A percentile compares a stretch with the other conserved stretches of the same genome.
These are phyloP conservation scores for Plotosus lineatus DNA, from an alignment of 2,113 vertebrate species.

Conservation along the genomic window DNA sequence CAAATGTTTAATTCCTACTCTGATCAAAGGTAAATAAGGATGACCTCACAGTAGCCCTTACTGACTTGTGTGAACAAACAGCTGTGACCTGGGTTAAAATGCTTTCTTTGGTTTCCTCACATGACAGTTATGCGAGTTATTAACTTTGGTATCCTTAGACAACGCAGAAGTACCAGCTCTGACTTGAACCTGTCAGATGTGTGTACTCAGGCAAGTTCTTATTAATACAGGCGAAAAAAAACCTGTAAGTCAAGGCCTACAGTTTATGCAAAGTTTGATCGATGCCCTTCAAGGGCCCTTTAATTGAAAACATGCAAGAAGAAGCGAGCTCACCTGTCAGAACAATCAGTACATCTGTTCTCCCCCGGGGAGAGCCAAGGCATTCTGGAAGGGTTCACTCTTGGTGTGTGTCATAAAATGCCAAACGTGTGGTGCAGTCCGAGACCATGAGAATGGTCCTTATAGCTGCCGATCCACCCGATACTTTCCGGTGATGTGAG, in stretches of 20 bases:
- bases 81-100: slow-evolving; percentile 38
- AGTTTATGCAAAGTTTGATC: not conserved
- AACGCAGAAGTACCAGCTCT: slow-evolving; percentile 18
- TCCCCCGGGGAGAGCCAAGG: slow-evolving; percentile 13
- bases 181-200: slow-evolving; percentile 43
- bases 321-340: slow-evolving; percentile 30
- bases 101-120: slow-evolving; percentile 14
- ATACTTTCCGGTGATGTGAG: slow-evolving; percentile 40
- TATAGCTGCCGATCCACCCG: slow-evolving; percentile 30
- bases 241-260: slow-evolving; percentile 9
- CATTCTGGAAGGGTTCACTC: slow-evolving; percentile 43
- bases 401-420: slow-evolving; percentile 45
- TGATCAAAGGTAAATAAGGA: slow-evolving; percentile 9
- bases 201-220: slow-evolving; percentile 22
- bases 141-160: slow-evolving; percentile 14
- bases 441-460: slow-evolving; percentile 22
- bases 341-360: slow-evolving; percentile 45
- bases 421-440: slow-evolving; percentile 41
- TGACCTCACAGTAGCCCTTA: slow-evolving; percentile 19
- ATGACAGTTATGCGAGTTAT: slow-evolving; percentile 23
- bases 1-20: not conserved
- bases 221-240: slow-evolving; percentile 18
- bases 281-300: not conserved
- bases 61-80: slow-evolving; percentile 26
- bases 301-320: not conserved